Base-by-base conservation (phyloP, 2,113 vertebrate genomes). In the Ochotona curzoniae region DNA sequence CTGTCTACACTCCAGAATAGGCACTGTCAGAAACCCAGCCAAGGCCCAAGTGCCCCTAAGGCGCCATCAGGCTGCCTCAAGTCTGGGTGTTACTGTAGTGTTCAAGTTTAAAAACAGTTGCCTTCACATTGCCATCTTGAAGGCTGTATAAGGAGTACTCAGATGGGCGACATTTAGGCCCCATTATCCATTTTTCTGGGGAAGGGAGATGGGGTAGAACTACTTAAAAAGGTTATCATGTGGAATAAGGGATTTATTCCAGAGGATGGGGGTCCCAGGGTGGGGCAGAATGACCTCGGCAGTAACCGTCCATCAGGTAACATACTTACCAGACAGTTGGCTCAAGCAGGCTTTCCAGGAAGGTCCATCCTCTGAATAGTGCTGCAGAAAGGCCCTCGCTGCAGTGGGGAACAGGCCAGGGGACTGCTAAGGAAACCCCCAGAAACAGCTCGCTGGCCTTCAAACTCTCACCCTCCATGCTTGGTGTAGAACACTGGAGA, bases 381-480 rank as follows among this genome's bases (percentile, higher is more conserved):
- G 54, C 7, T 80, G 51, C 85, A 78, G 75, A 75, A 64, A 70
- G 71, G 57, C 67, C 30, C 83, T 6, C 11, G 15, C n/a, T 86
- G 60, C 74, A 23, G 17, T 75, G 28, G 66, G 75, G 35, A 35
- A 32, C 64, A 28, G n/a, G 23, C 47, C 84, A 87, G 54, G 60
- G 75, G n/a, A 93, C 66, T 69, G 54, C 85, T n/a, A 84, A 51
- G 11, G 87, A 70, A 87, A 61, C 81, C 49, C 44, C 70, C 49
- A 91, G 28, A 84, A 96, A 32, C 71, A 89, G 30, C 76, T 26
- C 18, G 63, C 35, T 8, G 66, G 35, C 78, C 44, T 88, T 49
- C 84, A 84, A 93, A 70, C n/a, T 51, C 75, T 79, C 20, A 54
- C 51, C 38, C 70, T 96, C 78, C 67, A 11, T 87, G n/a, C 82